Percentiles rank a stretch among this genome's conserved stretches.
Evolutionary conservation across 2,113 vertebrate species (phyloP).

Genomic region (Rhinolophus sinicus): DNA sequence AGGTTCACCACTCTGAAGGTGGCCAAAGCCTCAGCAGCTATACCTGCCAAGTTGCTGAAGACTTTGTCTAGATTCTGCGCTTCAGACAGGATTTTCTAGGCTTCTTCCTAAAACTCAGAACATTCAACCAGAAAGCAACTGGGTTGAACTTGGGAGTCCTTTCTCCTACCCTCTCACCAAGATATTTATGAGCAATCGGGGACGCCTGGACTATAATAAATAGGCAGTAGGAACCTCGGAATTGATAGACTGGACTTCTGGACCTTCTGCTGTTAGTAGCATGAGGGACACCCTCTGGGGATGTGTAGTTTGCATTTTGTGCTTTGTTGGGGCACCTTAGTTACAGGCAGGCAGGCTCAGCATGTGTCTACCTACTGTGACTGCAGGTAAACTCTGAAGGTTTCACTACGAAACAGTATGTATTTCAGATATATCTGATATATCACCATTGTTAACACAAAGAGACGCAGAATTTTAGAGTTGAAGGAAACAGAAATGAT

Average conservation of each 20-base stretch:
- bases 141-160: neutral
- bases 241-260: neutral
- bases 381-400: neutral
- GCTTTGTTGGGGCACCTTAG: neutral
- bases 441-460: neutral
- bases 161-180: neutral
- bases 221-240: neutral
- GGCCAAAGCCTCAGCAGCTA: neutral
- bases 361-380: neutral
- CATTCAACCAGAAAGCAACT: neutral
- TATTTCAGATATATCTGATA: neutral
- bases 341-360: neutral
- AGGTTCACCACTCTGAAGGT: neutral
- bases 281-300: neutral
- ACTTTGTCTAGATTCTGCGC: neutral
- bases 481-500: neutral
- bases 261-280: neutral
- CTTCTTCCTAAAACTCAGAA: neutral
- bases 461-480: neutral
- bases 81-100: neutral
- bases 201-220: neutral
- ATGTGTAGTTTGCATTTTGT: neutral
- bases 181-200: neutral
- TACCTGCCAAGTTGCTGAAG: neutral
- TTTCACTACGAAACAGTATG: neutral